Percentiles rank a stretch among this genome's conserved stretches.
These are phyloP conservation scores for Venustoraphidia nigricollis DNA, from an alignment of 2,888 invertebrate species.

Conservation along the genomic window DNA sequence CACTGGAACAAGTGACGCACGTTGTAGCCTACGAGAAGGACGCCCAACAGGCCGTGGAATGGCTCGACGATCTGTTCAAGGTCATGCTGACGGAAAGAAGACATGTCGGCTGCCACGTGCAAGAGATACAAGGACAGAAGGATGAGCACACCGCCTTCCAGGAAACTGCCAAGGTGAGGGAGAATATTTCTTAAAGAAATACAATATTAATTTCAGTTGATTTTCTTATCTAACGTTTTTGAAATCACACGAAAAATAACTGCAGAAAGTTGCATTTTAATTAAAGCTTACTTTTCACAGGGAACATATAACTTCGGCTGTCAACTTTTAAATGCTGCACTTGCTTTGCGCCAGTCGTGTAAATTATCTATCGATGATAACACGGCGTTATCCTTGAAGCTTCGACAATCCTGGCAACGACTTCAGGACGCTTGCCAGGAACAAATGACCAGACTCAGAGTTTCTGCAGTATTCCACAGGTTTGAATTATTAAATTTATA, in stretches of 20 bases:
- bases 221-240: background rate
- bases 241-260: background rate
- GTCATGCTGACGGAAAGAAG: constrained; percentile 52
- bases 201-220: too few relatives aligned
- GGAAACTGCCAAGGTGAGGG: constrained; percentile 56
- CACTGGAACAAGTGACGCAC: constrained; percentile 62
- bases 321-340: constrained; percentile 58
- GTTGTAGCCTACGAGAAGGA: constrained; percentile 63
- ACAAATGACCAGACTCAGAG: constrained; percentile 57
- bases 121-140: constrained; percentile 59
- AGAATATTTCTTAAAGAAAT: background rate
- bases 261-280: background rate
- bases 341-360: constrained; percentile 56
- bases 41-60: constrained; percentile 55
- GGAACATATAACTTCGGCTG: constrained; percentile 70
- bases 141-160: constrained; percentile 60
- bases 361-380: constrained; percentile 43
- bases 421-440: constrained; percentile 56
- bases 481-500: constrained; percentile 21
- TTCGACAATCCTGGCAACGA: constrained; percentile 52
- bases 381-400: constrained; percentile 34
- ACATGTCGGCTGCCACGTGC: constrained; percentile 55
- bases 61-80: constrained; percentile 60
- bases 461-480: constrained; percentile 60
- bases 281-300: constrained; percentile 27